Evolutionary conservation across 2,888 invertebrate genomes (phyloP), one percentile per base, ranked within the genome.

Genomic region (Xanthorhoe spadicearia): DNA sequence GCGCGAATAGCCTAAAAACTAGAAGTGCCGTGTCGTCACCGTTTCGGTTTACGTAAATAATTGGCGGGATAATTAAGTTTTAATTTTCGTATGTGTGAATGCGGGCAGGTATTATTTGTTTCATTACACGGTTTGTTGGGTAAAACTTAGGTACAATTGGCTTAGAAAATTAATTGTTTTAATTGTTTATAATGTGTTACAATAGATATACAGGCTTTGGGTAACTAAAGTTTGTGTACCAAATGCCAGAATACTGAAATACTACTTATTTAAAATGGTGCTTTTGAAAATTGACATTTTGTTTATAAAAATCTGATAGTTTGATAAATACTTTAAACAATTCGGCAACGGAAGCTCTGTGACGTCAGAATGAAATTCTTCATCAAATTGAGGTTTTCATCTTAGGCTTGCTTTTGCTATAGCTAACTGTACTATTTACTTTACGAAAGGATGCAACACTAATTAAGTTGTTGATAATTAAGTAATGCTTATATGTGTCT

Each of bases 11-110:
- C 28, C 28, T 50, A 60, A 54, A 55, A 55, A 32, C 28, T 32
- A 51, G 43, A 43, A 32, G 50, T 18, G 43, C 52, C 43, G 18
- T 63, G 52, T 60, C 53, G 53, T 53, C 63, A 68, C 58, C 32
- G 32, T 32, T 38, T 52, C 63, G 19, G 32, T 32, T 62, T 59
- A 55, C 56, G 52, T 56, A 67, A 67, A 63, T 55, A 56, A 64
- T 61, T 61, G 53, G 32, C n/a, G 17, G 49, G 56, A 60, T 61
- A 64, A 61, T 64, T 64, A 66, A 48, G 48, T 67, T 63, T 64
- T 60, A 60, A 60, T 56, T 49, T 17, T 32, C 15, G 48, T 59
- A 54, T 67, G 60, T 63, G 63, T 60, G 67, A 59, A 49, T 67
- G 62, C 43, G 8, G 32, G 32, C 32, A 32, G 51, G 19, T 51